Conservation (phyloP, 1,140 invertebrate genomes). For the Asobara japonica region DNA sequence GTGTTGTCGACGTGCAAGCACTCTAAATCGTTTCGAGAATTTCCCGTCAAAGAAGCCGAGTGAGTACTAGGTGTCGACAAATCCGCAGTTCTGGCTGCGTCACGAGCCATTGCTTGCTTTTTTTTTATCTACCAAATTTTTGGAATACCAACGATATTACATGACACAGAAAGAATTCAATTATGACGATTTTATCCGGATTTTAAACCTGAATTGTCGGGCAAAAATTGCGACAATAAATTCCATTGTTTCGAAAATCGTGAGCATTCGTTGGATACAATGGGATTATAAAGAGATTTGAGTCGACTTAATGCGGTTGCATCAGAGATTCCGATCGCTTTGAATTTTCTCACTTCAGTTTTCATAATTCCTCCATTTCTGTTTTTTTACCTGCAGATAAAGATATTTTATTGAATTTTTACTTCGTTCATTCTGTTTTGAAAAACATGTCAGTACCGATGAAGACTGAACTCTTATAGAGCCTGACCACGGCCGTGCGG, state of each 20-base stretch:
- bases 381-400: neutral
- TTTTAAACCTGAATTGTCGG: slow-evolving; percentile 1
- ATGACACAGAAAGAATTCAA: neutral
- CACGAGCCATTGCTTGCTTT: neutral
- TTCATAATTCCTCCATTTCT: neutral
- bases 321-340: neutral
- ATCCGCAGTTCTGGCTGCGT: neutral
- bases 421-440: too few species aligned
- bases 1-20: slow-evolving; percentile 1
- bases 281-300: slow-evolving; percentile 17
- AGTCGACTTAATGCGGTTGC: neutral
- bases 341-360: neutral
- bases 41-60: slow-evolving; percentile 13
- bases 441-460: too few species aligned
- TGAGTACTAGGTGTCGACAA: neutral
- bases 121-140: neutral
- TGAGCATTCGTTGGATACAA: slow-evolving; percentile 30
- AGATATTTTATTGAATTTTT: neutral
- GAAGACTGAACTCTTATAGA: too few species aligned
- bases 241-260: slow-evolving; percentile 41
- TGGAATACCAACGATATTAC: neutral
- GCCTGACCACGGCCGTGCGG: too few species aligned
- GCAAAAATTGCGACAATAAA: slow-evolving; percentile 32
- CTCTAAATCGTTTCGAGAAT: slow-evolving; percentile 28
- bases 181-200: slow-evolving; percentile 35